Base-by-base conservation (phyloP, 1,140 invertebrate genomes). In the Thaumetopoea pityocampa region DNA sequence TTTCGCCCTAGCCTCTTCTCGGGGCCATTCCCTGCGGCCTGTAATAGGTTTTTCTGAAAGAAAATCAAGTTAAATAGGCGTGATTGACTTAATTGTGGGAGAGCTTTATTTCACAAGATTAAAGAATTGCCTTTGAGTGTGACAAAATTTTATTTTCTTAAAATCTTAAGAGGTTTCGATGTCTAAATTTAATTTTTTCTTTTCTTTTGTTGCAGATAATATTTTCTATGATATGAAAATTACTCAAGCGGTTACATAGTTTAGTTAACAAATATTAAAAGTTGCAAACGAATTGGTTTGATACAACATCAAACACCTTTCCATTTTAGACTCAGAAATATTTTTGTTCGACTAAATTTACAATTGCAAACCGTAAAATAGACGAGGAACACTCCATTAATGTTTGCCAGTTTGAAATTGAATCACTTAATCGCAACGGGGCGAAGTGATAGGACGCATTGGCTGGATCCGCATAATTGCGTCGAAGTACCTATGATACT, bases 41-140 rank as follows among this genome's bases (percentile, higher is more conserved):
- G 60, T 74, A 78, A 78, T 76, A 73, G 73, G 65, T 73, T 71
- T 67, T 67, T 74, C n/a, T 73, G 66, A 71, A 71, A 67, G 67
- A 64, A 78, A 80, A 80, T 80, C 65, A 62, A 80, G 67, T 78
- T 78, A 76, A 78, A 67, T 64, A 80, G 59, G 57, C 71, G 69
- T 78, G 72, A 78, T 80, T 80, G 68, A 76, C 76, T 78, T 73
- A 71, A 80, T 76, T 74, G 58, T 63, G 56, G 50, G 47, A 49
- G 55, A 66, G 54, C 58, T 66, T 76, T 68, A 76, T 67, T 69
- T 67, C 37, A 44, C 47, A 37, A 69, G 67, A 72, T 79, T 68
- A 68, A 71, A 69, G 54, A 65, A 67, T 57, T 52, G 36, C 41
- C 44, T 57, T 51, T 28, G 33, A 58, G 46, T 32, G 32, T 53